Percentiles rank a stretch among this genome's conserved stretches.
Conservation (phyloP, 2,113 vertebrate species). For the Sylvilagus bachmani region DNA sequence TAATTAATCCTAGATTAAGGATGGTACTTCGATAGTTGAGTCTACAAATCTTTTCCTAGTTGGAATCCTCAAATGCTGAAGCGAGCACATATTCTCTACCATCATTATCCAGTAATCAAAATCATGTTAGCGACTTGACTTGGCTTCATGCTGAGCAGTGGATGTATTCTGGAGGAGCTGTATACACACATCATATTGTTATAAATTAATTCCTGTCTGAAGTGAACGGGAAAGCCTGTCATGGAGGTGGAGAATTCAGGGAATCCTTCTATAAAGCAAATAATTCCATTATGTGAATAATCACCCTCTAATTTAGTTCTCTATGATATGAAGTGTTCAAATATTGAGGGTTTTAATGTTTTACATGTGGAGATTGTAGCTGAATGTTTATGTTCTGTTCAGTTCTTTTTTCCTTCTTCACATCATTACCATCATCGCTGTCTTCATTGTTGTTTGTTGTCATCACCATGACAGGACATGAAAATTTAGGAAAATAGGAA, state of each 20-base stretch:
- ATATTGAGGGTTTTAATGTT: constrained; percentile 22
- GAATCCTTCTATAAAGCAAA: constrained; percentile 68
- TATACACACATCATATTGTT: constrained; percentile 63
- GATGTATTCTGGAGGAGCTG: constrained; percentile 60
- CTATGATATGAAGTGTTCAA: constrained; percentile 53
- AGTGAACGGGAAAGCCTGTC: constrained; percentile 59
- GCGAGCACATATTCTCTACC: constrained; percentile 56
- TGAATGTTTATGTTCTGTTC: constrained; percentile 17
- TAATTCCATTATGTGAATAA: constrained; percentile 70
- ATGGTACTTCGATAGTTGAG: constrained; percentile 9
- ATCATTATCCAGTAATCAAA: constrained; percentile 71
- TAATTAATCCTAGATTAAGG: neutral
- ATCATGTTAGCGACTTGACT: constrained; percentile 73
- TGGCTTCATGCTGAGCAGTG: constrained; percentile 61
- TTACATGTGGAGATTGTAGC: constrained; percentile 18
- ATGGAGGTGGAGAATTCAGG: constrained; percentile 59
- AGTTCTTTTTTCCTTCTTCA: neutral
- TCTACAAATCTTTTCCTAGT: constrained; percentile 10
- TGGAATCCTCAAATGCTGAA: constrained; percentile 46
- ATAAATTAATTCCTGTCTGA: constrained; percentile 78
- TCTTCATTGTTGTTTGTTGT: neutral
- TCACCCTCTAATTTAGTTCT: constrained; percentile 61
- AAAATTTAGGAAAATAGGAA: neutral
- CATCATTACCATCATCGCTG: neutral
- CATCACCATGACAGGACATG: neutral